phyloP scores from a whole-genome alignment of 2,888 invertebrate species.

The Danaus chrysippus region DNA sequence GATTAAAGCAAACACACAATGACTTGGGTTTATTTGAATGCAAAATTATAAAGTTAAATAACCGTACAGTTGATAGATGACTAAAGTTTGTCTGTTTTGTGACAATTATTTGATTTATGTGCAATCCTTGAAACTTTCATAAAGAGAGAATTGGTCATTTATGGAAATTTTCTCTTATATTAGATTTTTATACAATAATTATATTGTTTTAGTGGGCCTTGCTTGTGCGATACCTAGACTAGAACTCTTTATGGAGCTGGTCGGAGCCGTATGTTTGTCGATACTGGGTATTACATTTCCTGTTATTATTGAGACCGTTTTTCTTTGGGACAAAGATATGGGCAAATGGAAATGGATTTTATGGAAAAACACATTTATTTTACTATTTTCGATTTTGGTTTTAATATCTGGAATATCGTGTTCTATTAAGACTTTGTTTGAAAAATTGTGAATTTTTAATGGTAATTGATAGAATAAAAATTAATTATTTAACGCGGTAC shows the following conservation, averaged over 20 bases:
- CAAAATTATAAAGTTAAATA: too few relatives aligned
- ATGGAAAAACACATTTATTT: slow-evolving; percentile 81
- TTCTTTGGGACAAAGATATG: slow-evolving; percentile 83
- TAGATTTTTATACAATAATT: too few relatives aligned
- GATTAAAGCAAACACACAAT: too few relatives aligned
- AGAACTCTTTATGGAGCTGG: slow-evolving; percentile 92
- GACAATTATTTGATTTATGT: too few relatives aligned
- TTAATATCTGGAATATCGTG: slow-evolving; percentile 81
- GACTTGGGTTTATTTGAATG: too few relatives aligned
- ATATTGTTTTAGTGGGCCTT: slow-evolving; percentile 79
- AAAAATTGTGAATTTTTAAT: slow-evolving; percentile 43
- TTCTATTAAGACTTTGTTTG: slow-evolving; percentile 58
- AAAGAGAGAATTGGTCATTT: too few relatives aligned
- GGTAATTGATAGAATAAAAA: not conserved
- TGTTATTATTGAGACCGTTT: slow-evolving; percentile 85
- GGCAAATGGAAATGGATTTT: slow-evolving; percentile 83
- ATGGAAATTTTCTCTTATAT: too few relatives aligned
- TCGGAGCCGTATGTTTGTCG: slow-evolving; percentile 88
- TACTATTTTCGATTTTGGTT: slow-evolving; percentile 81
- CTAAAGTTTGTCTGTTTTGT: too few relatives aligned
- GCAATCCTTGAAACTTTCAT: too few relatives aligned
- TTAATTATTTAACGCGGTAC: not conserved
- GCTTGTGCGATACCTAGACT: slow-evolving; percentile 89
- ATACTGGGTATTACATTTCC: slow-evolving; percentile 87
- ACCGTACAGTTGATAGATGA: too few relatives aligned